A percentile compares a stretch with the other conserved stretches of the same genome.
Conservation (phyloP, 1,140 invertebrate species). For the Lordiphosa collinella region DNA sequence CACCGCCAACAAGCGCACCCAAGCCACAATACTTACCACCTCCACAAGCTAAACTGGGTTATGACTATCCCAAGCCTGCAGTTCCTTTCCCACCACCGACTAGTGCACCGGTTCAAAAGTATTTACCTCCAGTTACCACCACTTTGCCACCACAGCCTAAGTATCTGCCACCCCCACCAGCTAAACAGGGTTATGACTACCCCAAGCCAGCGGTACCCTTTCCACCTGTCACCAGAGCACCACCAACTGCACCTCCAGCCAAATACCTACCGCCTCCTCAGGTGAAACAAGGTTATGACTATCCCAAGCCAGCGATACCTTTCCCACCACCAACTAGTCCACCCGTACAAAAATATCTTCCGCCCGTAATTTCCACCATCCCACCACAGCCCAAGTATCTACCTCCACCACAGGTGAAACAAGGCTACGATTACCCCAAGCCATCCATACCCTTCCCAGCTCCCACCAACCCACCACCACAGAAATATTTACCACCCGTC, state of each 20-base stretch:
- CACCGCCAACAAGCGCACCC: constrained; percentile 8
- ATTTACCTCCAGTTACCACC: constrained; percentile 31
- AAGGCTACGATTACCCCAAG: constrained; percentile 52
- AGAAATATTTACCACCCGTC: constrained; percentile 49
- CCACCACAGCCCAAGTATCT: constrained; percentile 12
- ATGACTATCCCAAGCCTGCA: constrained; percentile 55
- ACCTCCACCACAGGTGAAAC: constrained; percentile 21
- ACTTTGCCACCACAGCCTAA: constrained; percentile 7
- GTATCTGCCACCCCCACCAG: constrained; percentile 23
- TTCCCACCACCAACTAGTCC: constrained; percentile 36
- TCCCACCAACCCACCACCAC: constrained; percentile 32
- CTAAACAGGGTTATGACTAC: constrained; percentile 54
- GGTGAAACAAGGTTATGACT: constrained; percentile 33
- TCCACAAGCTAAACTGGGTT: constrained; percentile 34
- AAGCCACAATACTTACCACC: constrained; percentile 6
- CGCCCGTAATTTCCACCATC: constrained; percentile 21
- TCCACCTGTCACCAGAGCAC: constrained; percentile 18
- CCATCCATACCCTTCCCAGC: constrained; percentile 52
- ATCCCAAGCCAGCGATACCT: constrained; percentile 49
- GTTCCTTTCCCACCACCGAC: constrained; percentile 51
- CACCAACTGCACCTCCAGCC: constrained; percentile 13
- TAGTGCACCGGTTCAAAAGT: constrained; percentile 19
- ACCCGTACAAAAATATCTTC: constrained; percentile 40
- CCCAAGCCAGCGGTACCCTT: constrained; percentile 55
- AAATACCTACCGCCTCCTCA: constrained; percentile 31